Evolutionary conservation across 2,113 vertebrate species (phyloP).

Genomic region (Passer domesticus): DNA sequence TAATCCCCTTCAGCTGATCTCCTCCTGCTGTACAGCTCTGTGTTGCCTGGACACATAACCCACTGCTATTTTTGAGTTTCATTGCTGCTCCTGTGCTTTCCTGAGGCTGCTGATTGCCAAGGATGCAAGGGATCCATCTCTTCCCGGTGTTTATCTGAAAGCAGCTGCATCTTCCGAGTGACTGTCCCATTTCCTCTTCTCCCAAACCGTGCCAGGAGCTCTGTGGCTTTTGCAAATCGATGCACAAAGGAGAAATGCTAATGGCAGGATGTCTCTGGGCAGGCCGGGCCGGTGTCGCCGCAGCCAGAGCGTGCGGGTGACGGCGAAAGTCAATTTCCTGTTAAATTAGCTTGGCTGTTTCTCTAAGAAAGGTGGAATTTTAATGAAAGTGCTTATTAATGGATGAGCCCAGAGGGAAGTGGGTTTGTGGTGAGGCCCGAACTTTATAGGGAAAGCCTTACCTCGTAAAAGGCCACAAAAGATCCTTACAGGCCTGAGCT

Average conservation of each 20-base stretch:
- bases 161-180: not conserved
- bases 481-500: not conserved
- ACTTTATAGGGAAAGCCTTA: constrained; percentile 35
- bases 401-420: constrained; percentile 56
- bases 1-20: not conserved
- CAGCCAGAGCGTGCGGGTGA: not conserved
- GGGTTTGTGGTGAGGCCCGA: constrained; percentile 29
- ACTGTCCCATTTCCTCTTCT: not conserved
- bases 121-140: not conserved
- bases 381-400: constrained; percentile 63
- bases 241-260: accelerated
- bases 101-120: not conserved
- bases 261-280: not conserved
- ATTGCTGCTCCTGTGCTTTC: accelerated
- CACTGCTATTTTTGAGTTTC: accelerated
- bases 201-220: not conserved
- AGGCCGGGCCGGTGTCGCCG: not conserved
- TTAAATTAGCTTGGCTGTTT: constrained; percentile 12
- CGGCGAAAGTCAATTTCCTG: constrained; percentile 23
- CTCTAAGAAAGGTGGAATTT: constrained; percentile 47
- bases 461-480: constrained; percentile 52
- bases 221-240: not conserved
- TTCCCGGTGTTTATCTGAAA: not conserved
- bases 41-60: not conserved
- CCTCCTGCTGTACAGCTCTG: not conserved